Evolutionary conservation across 64 coral and sea anemone species (phyloP), one percentile per base, ranked within the genome.

Genomic region (Actinia tenebrosa): DNA sequence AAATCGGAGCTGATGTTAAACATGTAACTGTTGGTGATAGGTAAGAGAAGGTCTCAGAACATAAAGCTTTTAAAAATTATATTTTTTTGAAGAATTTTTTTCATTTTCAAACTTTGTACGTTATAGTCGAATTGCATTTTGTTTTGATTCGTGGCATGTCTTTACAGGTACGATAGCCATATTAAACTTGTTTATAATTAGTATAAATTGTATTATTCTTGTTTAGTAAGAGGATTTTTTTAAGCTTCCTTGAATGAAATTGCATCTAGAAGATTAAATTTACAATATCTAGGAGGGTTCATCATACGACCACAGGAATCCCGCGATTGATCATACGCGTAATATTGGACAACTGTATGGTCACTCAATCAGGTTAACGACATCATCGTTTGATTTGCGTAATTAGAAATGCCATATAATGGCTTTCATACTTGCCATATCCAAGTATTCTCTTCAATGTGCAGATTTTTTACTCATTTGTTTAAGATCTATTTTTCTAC

Each of bases 11-110:
- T 68, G 91, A 89, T 53, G 94, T 96, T 44, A 92, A 92, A 64
- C 88, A 96, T 84, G 72, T 96, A 13, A 84, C 88, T 44, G 88
- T 96, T 54, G 94, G 94, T 16, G 94, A 96, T 80, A 85, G 94
- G 94, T 96, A 87, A 91, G 90, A 75, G 25, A 10, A 14, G 26
- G 1, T 75, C 42, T 42, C 3, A 30, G 15, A 14, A 75, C 22
- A 66, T 66, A 66, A 5, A n/a, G 19, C 15, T 37, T 37, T 37
- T 37, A 37, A 37, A 37, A 37, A 1, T n/a, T 66, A 25, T 66
- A 23, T 10, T 27, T 75, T 30, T 75, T 75, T n/a, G 13, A 26
- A 75, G 26, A 42, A 75, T 30, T 42, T 72, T 75, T 75, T 30
- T 43, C 11, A 3, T 10, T 42, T 75, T 75, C 1, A 22, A 66